These are phyloP conservation scores for Enoplolaimus lenunculus DNA, from an alignment of 2,888 invertebrate species.

Conservation along the genomic window DNA sequence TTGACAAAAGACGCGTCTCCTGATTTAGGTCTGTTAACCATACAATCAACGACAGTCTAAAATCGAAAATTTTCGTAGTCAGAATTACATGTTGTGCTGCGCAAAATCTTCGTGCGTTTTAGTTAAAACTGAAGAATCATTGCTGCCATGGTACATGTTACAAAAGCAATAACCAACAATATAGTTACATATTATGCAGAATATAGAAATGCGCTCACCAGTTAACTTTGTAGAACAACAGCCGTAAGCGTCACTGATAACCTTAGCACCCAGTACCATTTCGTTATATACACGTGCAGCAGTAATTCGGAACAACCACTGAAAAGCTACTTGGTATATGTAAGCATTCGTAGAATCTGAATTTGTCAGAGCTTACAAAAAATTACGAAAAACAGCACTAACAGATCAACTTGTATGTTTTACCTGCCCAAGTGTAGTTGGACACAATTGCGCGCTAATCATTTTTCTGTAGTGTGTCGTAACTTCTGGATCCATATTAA, in stretches of 20 bases:
- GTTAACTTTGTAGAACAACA: no score
- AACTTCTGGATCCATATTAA: slow-evolving; percentile 71
- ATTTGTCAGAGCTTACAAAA: neutral
- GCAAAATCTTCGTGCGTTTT: neutral
- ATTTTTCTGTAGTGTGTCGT: slow-evolving; percentile 69
- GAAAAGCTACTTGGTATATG: no score
- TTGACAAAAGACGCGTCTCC: slow-evolving; percentile 74
- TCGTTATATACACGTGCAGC: no score
- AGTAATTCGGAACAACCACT: no score
- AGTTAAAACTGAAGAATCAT: neutral
- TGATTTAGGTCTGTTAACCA: slow-evolving; percentile 68
- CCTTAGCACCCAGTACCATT: no score
- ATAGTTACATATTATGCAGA: no score
- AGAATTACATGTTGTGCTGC: neutral
- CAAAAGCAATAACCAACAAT: no score
- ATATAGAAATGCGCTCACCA: no score
- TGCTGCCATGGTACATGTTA: no score
- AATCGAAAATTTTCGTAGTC: slow-evolving; percentile 15
- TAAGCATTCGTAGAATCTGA: neutral
- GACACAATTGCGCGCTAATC: slow-evolving; percentile 83
- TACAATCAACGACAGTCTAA: slow-evolving; percentile 68
- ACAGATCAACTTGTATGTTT: no score
- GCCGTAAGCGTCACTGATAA: no score
- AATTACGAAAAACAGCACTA: neutral
- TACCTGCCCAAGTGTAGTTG: slow-evolving; percentile 71